Percentiles rank a stretch among this genome's conserved stretches.
phyloP scores from a whole-genome alignment of 2,888 invertebrate genomes.

The Cephus sareptanus region DNA sequence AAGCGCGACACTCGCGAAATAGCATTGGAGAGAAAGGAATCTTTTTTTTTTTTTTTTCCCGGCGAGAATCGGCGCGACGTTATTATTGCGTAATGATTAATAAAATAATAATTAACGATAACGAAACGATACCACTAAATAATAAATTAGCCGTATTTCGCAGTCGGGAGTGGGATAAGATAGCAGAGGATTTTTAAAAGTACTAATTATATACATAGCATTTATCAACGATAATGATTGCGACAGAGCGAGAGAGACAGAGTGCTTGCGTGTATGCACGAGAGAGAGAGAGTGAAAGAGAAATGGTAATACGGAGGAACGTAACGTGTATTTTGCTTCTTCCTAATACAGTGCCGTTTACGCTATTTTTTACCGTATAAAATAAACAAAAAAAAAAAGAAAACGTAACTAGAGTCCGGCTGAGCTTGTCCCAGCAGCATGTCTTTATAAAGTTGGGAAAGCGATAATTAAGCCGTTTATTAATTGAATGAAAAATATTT shows the following conservation, averaged over 20 bases:
- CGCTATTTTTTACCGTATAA: conserved; percentile 65
- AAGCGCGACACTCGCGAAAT: neutral
- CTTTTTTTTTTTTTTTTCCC: neutral
- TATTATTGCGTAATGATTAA: neutral
- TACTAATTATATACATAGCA: neutral
- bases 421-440: conserved; percentile 45
- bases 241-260: neutral
- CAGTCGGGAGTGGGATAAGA: neutral
- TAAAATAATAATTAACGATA: neutral
- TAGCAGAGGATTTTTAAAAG: neutral
- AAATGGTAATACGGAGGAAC: conserved; percentile 51
- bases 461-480: conserved; percentile 37
- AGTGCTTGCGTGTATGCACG: neutral
- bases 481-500: conserved; percentile 22
- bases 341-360: conserved; percentile 67
- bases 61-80: neutral
- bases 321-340: conserved; percentile 66
- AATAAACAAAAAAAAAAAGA: conserved; percentile 35
- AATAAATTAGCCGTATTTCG: neutral
- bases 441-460: conserved; percentile 39
- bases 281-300: conserved; percentile 31
- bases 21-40: neutral
- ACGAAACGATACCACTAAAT: neutral
- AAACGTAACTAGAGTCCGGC: conserved; percentile 36
- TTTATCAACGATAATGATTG: neutral